Evolutionary conservation across 2,888 invertebrate genomes (phyloP).

Genomic region (Mimachlamys varia): DNA sequence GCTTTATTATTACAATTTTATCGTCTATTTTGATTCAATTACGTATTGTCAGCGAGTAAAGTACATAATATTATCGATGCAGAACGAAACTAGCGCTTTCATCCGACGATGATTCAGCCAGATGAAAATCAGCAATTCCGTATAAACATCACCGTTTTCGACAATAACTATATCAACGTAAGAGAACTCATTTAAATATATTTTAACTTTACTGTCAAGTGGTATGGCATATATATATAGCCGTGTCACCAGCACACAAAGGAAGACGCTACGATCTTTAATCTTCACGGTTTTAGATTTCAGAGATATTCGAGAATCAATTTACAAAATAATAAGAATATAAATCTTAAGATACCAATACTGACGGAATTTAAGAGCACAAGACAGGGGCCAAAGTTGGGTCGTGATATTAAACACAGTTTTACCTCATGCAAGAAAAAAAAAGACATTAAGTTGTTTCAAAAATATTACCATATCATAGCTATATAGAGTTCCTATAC

Average conservation of each 20-base stretch:
- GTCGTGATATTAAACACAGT: constrained; percentile 1
- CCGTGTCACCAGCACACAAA: background rate
- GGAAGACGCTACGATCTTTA: constrained; percentile 7
- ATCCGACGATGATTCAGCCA: background rate
- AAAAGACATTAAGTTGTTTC: constrained; percentile 31
- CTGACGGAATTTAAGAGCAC: background rate
- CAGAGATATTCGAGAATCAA: background rate
- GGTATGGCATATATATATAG: constrained; percentile 25
- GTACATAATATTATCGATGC: constrained; percentile 31
- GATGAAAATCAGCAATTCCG: background rate
- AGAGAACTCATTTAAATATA: constrained; percentile 25
- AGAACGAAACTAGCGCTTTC: background rate
- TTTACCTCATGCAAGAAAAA: background rate
- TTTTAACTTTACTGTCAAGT: constrained; percentile 31
- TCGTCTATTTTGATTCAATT: constrained; percentile 28
- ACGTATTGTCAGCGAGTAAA: constrained; percentile 3
- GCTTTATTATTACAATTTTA: constrained; percentile 2
- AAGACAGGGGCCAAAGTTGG: background rate
- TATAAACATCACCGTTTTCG: constrained; percentile 13
- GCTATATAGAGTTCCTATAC: background rate
- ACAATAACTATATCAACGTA: constrained; percentile 23
- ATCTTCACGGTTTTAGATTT: constrained; percentile 12
- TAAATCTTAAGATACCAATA: constrained; percentile 27
- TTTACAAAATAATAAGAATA: constrained; percentile 24
- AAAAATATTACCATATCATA: constrained; percentile 31